Evolutionary conservation across 2,888 invertebrate genomes (phyloP), one percentile per base, ranked within the genome.

Genomic region (Zootermopsis nevadensis): DNA sequence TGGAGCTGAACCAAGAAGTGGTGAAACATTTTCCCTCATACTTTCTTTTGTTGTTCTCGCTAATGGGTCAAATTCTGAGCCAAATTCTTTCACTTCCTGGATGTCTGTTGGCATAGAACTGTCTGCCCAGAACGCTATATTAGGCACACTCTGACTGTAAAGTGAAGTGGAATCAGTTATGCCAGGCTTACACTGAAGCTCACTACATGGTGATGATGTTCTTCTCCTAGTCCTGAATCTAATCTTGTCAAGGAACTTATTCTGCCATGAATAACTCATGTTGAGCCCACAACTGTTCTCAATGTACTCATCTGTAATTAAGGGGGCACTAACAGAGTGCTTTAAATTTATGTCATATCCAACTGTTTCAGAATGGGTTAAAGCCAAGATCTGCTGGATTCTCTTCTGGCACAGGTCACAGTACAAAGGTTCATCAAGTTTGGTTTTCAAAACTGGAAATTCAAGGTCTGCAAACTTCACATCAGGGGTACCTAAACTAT

Each of bases 401-500:
- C 66, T 60, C n/a, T 35, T 33, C 27, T 60, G 33, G 35, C 79
- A 79, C 2, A 66, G 35, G 27, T 79, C 79, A 79, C 79, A 79
- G 19, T 60, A 60, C 31, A 66, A 22, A 60, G 66, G 24, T 60
- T 79, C 79, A 38, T 35, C n/a, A 66, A 31, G 10, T 77, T 48
- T 77, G 55, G 33, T n/a, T 38, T n/a, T 74, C 38, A 79, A 10
- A 60, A 22, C 38, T 48, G 60, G 60, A 33, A 79, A 79, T 27
- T 79, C 79, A n/a, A 38, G n/a, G 19, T 60, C 27, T 79, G 35
- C 31, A 33, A 79, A 79, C 35, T 24, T 79, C 22, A 79, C 22
- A 35, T 79, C 79, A 27, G 79, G 66, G n/a, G 38, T 60, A 31
- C 35, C 79, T 66, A 79, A 66, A 79, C 66, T 79, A n/a, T 60